These are phyloP conservation scores for Lucilia sericata DNA, from an alignment of 1,140 invertebrate species.

Conservation along the genomic window DNA sequence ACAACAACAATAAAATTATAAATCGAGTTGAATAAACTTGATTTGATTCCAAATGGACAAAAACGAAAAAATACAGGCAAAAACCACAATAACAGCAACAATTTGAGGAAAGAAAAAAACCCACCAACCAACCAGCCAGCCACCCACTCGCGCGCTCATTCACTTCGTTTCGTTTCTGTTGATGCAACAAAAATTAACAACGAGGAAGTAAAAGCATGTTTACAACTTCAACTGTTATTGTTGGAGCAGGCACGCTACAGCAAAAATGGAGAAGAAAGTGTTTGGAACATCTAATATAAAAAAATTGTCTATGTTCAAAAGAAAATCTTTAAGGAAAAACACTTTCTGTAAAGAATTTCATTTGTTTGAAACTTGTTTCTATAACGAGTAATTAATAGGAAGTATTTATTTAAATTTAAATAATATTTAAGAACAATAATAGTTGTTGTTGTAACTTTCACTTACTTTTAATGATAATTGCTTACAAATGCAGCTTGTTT, in stretches of 20 bases:
- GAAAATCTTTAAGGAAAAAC: too few relatives aligned
- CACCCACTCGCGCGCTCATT: constrained; percentile 23
- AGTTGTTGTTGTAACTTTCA: too few relatives aligned
- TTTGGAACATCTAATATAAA: too few relatives aligned
- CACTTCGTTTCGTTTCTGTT: constrained; percentile 2
- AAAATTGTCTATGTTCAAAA: too few relatives aligned
- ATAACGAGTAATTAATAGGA: too few relatives aligned
- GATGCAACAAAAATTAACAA: constrained; percentile 43
- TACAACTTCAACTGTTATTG: constrained; percentile 39
- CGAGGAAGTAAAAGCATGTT: constrained; percentile 42
- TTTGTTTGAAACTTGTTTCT: too few relatives aligned
- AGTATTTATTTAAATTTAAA: too few relatives aligned
- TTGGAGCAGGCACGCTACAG: neutral
- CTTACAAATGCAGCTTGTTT: too few relatives aligned
- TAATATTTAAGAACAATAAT: too few relatives aligned
- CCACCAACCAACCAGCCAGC: constrained; percentile 17
- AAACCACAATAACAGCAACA: neutral
- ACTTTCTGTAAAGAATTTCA: too few relatives aligned
- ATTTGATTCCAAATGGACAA: constrained; percentile 29
- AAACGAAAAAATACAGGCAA: neutral
- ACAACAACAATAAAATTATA: constrained; percentile 31
- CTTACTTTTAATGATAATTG: too few relatives aligned
- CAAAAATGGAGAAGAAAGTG: too few relatives aligned
- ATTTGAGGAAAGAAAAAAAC: neutral
- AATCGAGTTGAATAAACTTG: constrained; percentile 40